Evolutionary conservation across 2,113 vertebrate species (phyloP), one percentile per base, ranked within the genome.

Genomic region (Tenrec ecaudatus): DNA sequence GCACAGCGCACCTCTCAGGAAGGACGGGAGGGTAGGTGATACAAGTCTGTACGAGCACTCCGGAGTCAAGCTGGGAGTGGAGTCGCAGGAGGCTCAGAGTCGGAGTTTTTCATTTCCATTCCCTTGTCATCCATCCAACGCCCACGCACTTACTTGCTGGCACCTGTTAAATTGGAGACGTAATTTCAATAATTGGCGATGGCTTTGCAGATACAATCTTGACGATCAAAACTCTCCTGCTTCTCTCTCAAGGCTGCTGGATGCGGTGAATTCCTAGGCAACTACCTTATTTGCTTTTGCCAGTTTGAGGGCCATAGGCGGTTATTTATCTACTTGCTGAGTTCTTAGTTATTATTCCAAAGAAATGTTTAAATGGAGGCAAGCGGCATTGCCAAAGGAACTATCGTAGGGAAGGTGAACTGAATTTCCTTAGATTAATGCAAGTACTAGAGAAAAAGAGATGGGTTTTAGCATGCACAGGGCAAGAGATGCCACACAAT

Each of bases 291-390:
- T 94, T 95, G 89, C 38, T 84, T 93, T 93, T 64, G 47, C 75
- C 79, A 90, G 43, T 89, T 77, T 86, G 60, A 95, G 73, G 85
- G 19, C 33, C 77, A 68, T 19, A 66, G 88, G 83, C 77, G 93
- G 76, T 91, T 92, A 91, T 36, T 96, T 36, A 88, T 95, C 94
- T 91, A 76, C 73, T 92, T 86, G 57, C 27, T 36, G 66, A 82
- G 79, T 23, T 95, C 14, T 95, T 90, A 94, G 76, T 96, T 95
- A 91, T 92, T 91, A n/a, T 68, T 84, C 62, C 82, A 73, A 93
- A 93, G 71, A 93, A 82, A 82, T 79, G 84, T 31, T 82, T 91
- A 92, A 93, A 95, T 75, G 22, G 66, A 25, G 86, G 4, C 23
- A 89, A 81, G 69, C 73, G 2, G 89, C 31, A 20, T 15, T 77